Conservation (phyloP, 2,797 vertebrate species). For the Apogon talboti region DNA sequence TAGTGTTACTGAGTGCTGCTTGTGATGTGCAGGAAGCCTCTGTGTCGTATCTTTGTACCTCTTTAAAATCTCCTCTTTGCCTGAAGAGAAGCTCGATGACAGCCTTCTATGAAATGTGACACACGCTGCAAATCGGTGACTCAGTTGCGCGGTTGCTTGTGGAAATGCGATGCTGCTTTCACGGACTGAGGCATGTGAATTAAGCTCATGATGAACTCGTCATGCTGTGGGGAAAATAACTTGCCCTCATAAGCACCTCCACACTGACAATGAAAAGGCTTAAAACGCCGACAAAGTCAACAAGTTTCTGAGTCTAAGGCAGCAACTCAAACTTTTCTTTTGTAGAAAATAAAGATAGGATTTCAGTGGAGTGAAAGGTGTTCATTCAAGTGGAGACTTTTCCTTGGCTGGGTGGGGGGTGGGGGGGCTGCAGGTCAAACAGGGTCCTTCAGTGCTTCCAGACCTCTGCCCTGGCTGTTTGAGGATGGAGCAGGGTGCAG, state of each 20-base stretch:
- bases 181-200: background rate
- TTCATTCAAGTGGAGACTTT: background rate
- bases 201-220: background rate
- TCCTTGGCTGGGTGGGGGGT: background rate
- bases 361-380: background rate
- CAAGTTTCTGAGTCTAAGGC: background rate
- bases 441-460: constrained; percentile 9
- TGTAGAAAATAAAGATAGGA: too few relatives aligned
- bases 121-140: background rate
- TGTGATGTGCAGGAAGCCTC: too few relatives aligned
- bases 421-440: constrained; percentile 24
- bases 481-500: background rate
- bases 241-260: background rate
- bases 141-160: background rate
- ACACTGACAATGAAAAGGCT: background rate
- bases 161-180: background rate
- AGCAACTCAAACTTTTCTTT: too few relatives aligned
- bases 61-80: background rate
- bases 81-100: background rate
- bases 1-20: too few relatives aligned
- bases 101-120: background rate
- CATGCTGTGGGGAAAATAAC: background rate
- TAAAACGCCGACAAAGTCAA: constrained; percentile 1
- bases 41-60: too few relatives aligned
- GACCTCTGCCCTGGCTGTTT: constrained; percentile 24